phyloP scores from a whole-genome alignment of 2,113 vertebrate genomes.

The Nesogale talazaci region DNA sequence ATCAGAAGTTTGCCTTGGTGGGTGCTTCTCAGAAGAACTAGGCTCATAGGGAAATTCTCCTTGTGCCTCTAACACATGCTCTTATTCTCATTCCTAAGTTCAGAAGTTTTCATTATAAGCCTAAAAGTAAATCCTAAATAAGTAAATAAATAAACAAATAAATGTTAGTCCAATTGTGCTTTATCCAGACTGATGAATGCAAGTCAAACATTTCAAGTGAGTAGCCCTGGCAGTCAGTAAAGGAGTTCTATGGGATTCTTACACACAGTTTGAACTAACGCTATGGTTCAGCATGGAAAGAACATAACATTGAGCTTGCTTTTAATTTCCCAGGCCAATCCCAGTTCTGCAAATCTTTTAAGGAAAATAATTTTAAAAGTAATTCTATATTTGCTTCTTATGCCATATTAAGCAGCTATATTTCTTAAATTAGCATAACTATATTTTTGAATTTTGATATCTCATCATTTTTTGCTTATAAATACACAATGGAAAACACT shows the following conservation, averaged over 20 bases:
- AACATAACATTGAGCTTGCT: not conserved
- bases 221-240: rapidly evolving
- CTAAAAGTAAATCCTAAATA: not conserved
- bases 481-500: not conserved
- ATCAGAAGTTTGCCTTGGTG: no score
- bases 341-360: not conserved
- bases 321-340: not conserved
- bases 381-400: not conserved
- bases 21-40: not conserved
- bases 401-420: not conserved
- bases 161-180: no score
- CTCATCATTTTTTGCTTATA: not conserved
- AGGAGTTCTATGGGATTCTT: not conserved
- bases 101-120: not conserved
- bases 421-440: not conserved
- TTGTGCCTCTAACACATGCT: no score
- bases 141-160: no score
- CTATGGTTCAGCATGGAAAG: not conserved
- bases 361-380: slow-evolving; percentile 30
- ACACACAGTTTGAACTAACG: not conserved
- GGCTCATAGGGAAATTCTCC: not conserved
- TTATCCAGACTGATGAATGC: no score
- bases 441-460: not conserved
- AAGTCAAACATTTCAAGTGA: not conserved
- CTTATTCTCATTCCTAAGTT: not conserved